Percentiles rank a stretch among this genome's conserved stretches.
These are phyloP conservation scores for Ellobius talpinus DNA, from an alignment of 2,113 vertebrate species.

Conservation along the genomic window DNA sequence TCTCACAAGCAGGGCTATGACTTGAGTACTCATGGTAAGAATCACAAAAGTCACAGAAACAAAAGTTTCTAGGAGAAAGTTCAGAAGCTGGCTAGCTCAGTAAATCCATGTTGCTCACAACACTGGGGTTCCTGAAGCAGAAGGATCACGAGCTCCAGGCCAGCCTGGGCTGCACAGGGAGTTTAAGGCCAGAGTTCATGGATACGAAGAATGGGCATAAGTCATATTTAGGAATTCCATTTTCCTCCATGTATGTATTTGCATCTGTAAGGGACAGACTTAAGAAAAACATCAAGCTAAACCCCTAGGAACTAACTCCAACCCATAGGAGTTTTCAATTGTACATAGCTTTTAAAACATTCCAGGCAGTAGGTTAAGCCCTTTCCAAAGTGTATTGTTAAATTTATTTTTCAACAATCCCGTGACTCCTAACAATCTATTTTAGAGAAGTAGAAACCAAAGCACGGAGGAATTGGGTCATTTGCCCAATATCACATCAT, in stretches of 20 bases:
- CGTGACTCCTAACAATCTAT: neutral
- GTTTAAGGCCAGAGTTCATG: neutral
- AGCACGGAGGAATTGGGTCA: neutral
- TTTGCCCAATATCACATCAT: neutral
- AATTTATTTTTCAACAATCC: neutral
- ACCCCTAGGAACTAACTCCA: neutral
- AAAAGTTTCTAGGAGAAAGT: neutral
- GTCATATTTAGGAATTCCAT: neutral
- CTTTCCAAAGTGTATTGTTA: neutral
- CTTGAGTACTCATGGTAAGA: neutral
- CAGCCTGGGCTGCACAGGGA: neutral
- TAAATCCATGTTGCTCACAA: neutral
- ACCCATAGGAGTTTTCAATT: neutral
- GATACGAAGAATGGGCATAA: neutral
- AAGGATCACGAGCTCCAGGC: neutral
- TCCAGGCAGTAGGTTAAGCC: neutral
- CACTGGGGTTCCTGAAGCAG: neutral
- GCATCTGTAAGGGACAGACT: neutral
- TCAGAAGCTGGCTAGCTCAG: neutral
- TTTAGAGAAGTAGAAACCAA: slow-evolving; percentile 8
- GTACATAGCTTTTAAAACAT: neutral
- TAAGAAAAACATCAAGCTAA: neutral
- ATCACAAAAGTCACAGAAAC: neutral
- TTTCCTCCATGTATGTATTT: neutral
- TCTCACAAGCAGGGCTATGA: neutral